These are phyloP conservation scores for Psettodes erumei DNA, from an alignment of 2,113 vertebrate genomes.

Conservation along the genomic window DNA sequence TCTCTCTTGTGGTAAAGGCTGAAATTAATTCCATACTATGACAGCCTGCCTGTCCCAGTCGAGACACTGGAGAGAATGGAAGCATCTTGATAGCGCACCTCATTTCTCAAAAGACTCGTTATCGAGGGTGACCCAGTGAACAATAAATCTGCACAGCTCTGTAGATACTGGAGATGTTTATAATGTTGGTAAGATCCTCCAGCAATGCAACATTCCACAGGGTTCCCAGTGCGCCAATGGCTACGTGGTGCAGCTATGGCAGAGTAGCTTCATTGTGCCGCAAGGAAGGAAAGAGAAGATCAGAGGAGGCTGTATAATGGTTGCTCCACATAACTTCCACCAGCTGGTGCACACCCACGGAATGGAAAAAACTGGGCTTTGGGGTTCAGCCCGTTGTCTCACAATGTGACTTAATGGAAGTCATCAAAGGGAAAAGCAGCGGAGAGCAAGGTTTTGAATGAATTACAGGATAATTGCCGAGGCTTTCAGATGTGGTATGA, in stretches of 20 bases:
- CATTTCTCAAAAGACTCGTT: not conserved
- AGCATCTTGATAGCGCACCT: constrained; percentile 16
- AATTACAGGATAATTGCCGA: constrained; percentile 71
- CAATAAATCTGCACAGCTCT: not conserved
- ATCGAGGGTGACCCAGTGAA: constrained; percentile 5
- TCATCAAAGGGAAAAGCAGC: constrained; percentile 67
- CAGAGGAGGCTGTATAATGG: constrained; percentile 45
- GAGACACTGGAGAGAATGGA: not conserved
- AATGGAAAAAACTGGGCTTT: constrained; percentile 66
- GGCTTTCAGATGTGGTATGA: constrained; percentile 71
- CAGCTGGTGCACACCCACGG: constrained; percentile 61
- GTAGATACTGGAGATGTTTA: not conserved
- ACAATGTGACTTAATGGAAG: constrained; percentile 67
- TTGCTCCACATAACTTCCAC: constrained; percentile 51
- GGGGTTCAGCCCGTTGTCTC: constrained; percentile 62
- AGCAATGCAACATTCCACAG: not conserved
- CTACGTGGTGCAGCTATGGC: constrained; percentile 12
- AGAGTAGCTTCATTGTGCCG: constrained; percentile 19
- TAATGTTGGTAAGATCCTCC: not conserved
- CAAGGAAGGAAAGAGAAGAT: constrained; percentile 34
- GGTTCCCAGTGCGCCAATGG: constrained; percentile 3
- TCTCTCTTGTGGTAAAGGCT: constrained; percentile 31
- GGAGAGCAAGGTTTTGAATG: constrained; percentile 67
- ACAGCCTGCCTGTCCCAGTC: not conserved
- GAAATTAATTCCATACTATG: constrained; percentile 29